phyloP scores from a whole-genome alignment of 2,797 vertebrate species.

The Schizopygopsis malacanthus region DNA sequence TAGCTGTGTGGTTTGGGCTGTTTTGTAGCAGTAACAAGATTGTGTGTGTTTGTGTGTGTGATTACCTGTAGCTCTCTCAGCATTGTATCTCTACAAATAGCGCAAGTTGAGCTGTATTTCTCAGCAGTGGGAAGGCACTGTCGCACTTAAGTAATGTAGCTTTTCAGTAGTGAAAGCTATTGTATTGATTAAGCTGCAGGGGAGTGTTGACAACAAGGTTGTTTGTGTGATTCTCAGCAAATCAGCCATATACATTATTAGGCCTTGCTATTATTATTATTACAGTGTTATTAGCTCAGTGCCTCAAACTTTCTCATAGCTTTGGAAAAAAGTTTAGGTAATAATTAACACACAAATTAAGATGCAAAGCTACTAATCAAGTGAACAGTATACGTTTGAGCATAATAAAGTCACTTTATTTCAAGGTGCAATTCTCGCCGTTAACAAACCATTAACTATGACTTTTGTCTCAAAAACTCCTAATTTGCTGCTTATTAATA shows the following conservation, averaged over 20 bases:
- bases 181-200: background rate
- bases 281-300: background rate
- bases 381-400: background rate
- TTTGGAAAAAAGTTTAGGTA: background rate
- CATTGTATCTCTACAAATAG: background rate
- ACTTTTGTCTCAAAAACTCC: too few species aligned
- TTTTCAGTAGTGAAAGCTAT: background rate
- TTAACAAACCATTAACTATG: too few species aligned
- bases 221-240: background rate
- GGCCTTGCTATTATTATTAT: background rate
- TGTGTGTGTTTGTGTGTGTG: background rate
- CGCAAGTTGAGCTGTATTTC: background rate
- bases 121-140: background rate
- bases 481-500: too few species aligned
- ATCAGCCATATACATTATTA: background rate
- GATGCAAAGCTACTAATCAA: background rate
- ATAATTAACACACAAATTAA: background rate
- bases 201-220: background rate
- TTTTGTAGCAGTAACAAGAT: background rate
- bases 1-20: background rate
- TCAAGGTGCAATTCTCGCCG: too few species aligned
- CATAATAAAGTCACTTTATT: too few species aligned
- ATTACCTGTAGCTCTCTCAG: background rate
- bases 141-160: background rate
- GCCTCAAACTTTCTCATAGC: background rate